Base-by-base conservation (phyloP, 2,888 invertebrate genomes). In the Aphrophora alni region DNA sequence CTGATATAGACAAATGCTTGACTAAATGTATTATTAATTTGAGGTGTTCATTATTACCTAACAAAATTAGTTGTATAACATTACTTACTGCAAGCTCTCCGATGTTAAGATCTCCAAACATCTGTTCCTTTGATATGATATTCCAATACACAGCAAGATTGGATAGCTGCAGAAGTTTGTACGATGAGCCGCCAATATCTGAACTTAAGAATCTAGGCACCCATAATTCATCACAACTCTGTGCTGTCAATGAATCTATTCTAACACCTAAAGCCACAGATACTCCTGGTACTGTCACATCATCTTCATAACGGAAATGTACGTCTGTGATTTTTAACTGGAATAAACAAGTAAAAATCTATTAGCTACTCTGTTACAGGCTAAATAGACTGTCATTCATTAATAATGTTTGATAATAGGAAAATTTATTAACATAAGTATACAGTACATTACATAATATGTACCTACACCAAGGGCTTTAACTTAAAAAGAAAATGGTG, bases 291-390 rank as follows among this genome's bases (percentile, higher is more conserved):
- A 93, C 91, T 17, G 95, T 94, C 21, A 92, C 89, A 68, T 92
- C 91, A 89, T 99, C 98, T 90, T 99, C 99, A 89, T 97, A 99
- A 5, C 99, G 93, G 82, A 99, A 92, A 88, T 99, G 99, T 21
- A 99, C 97, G 90, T 98, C 97, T 86, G 93, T 94, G 82, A 99
- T 93, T 88, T 96, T 96, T 73, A 99, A 89, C 93, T 97, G 90
- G 82, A 89, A 88, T 75, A 82, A 77, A 74, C n/a, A 72, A 80
- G 69, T 25, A n/a, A n/a, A n/a, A n/a, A n/a, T n/a, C n/a, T n/a
- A 70, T 51, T 44, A 14, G 59, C 24, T 70, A 33, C 12, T 44
- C 17, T 44, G 12, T 44, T 44, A 69, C 69, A 69, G 7, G 24
- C 69, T n/a, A n/a, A n/a, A n/a, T n/a, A n/a, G n/a, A n/a, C n/a